phyloP scores from a whole-genome alignment of 2,113 vertebrate species.

The Takifugu flavidus region DNA sequence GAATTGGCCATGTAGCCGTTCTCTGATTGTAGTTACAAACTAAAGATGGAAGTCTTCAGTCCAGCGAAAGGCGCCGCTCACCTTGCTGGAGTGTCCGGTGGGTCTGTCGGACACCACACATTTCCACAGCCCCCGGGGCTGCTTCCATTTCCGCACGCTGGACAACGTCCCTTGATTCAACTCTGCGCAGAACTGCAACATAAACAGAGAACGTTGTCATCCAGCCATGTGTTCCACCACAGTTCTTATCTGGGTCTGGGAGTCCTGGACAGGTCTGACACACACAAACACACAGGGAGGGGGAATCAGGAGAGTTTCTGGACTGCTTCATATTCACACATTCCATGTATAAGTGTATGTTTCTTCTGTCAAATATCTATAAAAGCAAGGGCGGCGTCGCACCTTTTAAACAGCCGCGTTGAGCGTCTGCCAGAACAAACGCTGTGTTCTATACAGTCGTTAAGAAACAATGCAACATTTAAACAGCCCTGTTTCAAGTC shows the following conservation, averaged over 20 bases:
- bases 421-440: conserved; percentile 2
- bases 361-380: too few relatives aligned
- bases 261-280: too few relatives aligned
- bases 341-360: too few relatives aligned
- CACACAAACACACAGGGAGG: too few relatives aligned
- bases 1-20: too few relatives aligned
- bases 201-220: background rate
- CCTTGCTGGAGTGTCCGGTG: conserved; percentile 77
- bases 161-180: conserved; percentile 87
- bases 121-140: conserved; percentile 86
- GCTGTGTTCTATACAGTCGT: background rate
- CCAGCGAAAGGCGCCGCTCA: conserved; percentile 38
- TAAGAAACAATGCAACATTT: conserved; percentile 19
- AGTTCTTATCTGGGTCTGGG: too few relatives aligned
- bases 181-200: conserved; percentile 87
- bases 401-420: conserved; percentile 14
- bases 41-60: too few relatives aligned
- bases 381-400: too few relatives aligned
- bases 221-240: too few relatives aligned
- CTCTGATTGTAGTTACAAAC: too few relatives aligned
- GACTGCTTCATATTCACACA: too few relatives aligned
- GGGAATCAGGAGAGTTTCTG: too few relatives aligned
- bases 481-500: background rate
- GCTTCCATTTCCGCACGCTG: conserved; percentile 88
- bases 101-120: conserved; percentile 81